phyloP scores from a whole-genome alignment of 2,113 vertebrate genomes.

The Drymodes brunneopygia region DNA sequence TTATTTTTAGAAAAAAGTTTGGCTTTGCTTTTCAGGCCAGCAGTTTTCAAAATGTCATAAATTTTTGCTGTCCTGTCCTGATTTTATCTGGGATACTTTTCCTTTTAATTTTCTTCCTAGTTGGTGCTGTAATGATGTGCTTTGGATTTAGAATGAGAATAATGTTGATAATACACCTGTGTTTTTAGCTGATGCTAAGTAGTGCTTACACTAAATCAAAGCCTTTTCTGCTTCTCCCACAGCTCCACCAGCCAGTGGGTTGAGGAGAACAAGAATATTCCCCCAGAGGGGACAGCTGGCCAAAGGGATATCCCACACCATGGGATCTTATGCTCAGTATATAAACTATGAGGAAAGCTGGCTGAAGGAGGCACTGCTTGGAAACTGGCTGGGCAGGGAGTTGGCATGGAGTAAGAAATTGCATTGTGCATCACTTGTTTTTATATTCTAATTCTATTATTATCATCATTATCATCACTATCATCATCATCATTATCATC shows the following conservation, averaged over 20 bases:
- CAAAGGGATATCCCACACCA: not conserved
- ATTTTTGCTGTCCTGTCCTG: not conserved
- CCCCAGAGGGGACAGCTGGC: not conserved
- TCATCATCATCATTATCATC: not conserved
- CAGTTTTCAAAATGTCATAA: not conserved
- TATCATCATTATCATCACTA: fast-evolving
- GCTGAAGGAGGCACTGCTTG: not conserved
- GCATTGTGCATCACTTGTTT: not conserved
- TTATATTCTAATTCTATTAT: not conserved
- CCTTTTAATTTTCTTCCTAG: not conserved
- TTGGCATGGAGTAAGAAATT: not conserved
- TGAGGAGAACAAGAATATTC: not conserved
- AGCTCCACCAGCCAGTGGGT: too few species aligned
- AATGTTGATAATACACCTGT: not conserved
- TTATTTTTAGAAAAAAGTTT: not conserved
- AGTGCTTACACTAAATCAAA: not conserved
- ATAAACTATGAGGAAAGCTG: not conserved
- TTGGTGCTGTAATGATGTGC: not conserved
- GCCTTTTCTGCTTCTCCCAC: not conserved
- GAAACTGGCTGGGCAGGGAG: not conserved
- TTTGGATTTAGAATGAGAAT: not conserved
- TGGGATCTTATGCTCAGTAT: not conserved
- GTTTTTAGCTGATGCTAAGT: not conserved
- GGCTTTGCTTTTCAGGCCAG: not conserved
- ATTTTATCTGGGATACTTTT: not conserved